Conservation (phyloP, 2,888 invertebrate species). For the Gastracanthus pulcherrimus region DNA sequence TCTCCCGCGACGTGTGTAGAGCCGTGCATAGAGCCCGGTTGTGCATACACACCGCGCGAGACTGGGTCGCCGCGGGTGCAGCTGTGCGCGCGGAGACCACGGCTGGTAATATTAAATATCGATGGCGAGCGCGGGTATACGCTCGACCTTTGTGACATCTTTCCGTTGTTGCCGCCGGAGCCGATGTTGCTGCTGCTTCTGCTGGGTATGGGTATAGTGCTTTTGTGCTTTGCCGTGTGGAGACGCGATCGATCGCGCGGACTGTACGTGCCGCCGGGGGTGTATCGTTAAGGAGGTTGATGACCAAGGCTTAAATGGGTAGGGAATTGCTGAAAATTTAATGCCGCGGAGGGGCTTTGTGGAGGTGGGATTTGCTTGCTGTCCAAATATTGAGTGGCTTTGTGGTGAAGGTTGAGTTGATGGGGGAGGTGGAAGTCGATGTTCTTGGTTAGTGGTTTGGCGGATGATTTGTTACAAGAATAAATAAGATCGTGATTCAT, state of each 20-base stretch:
- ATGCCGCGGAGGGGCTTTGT: too few relatives aligned
- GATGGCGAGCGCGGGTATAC: background rate
- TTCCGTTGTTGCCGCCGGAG: too few relatives aligned
- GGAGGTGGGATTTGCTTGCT: too few relatives aligned
- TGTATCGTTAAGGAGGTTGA: background rate
- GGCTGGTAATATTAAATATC: conserved; percentile 17
- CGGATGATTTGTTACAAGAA: too few relatives aligned
- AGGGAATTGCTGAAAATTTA: background rate
- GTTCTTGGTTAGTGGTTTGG: background rate
- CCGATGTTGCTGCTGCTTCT: too few relatives aligned
- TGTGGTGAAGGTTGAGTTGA: background rate
- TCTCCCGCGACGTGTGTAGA: too few relatives aligned
- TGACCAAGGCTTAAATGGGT: background rate
- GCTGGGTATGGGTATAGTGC: too few relatives aligned
- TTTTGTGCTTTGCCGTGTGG: background rate
- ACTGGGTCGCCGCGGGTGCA: too few relatives aligned
- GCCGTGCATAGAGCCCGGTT: background rate
- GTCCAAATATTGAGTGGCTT: background rate
- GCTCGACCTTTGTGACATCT: conserved; percentile 2
- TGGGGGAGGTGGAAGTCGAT: background rate
- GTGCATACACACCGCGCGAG: background rate
- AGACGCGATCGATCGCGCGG: background rate
- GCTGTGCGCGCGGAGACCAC: too few relatives aligned
- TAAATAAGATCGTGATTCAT: too few relatives aligned
- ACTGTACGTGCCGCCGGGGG: background rate